Conservation (phyloP, 1,140 invertebrate genomes). For the Chironomus tepperi region DNA sequence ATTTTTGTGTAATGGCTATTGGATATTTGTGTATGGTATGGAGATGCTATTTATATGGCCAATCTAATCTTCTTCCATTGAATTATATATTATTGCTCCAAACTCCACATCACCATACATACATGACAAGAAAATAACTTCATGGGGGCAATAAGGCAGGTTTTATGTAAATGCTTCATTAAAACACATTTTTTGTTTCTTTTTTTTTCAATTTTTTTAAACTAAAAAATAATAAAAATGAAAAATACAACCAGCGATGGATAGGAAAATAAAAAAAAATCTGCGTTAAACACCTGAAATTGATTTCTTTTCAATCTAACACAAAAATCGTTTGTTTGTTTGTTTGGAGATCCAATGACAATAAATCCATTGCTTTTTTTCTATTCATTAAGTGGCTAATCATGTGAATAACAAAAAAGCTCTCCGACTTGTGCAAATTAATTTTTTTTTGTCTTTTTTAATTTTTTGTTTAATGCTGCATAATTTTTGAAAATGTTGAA, state of each 20-base stretch:
- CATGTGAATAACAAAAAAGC: not conserved
- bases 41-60: slow-evolving; percentile 11
- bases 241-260: no score
- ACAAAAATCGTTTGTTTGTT: no score
- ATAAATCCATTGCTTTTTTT: slow-evolving; percentile 2
- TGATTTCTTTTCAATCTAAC: not conserved
- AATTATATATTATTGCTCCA: slow-evolving; percentile 15
- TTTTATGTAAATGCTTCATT: slow-evolving; percentile 14
- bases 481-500: no score
- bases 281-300: slow-evolving; percentile 14
- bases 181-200: not conserved
- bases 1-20: slow-evolving; percentile 17
- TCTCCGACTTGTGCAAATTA: slow-evolving; percentile 1
- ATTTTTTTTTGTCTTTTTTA: not conserved
- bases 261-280: slow-evolving; percentile 16
- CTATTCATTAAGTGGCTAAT: not conserved
- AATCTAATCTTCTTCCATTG: slow-evolving; percentile 22
- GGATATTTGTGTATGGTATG: slow-evolving; percentile 12
- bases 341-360: not conserved
- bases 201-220: not conserved
- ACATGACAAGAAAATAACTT: not conserved
- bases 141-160: not conserved
- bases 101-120: not conserved
- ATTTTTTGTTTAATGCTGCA: no score
- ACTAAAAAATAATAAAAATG: no score